phyloP scores from a whole-genome alignment of 2,888 invertebrate species.

The Eulithis testata region DNA sequence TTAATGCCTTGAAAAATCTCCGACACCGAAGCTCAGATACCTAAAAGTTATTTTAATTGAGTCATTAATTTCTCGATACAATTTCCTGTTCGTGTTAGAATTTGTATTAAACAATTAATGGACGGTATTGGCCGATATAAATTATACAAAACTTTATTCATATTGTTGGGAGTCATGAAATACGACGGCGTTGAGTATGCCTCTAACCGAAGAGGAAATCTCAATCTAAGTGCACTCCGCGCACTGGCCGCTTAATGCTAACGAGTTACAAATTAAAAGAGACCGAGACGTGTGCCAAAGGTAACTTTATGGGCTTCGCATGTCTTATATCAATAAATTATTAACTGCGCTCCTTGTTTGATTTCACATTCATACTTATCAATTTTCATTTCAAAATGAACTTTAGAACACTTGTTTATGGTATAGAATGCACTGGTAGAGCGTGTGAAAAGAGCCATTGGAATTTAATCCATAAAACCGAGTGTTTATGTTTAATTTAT shows the following conservation, averaged over 20 bases:
- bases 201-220: constrained; percentile 64
- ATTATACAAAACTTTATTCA: constrained; percentile 41
- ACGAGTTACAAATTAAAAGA: constrained; percentile 83
- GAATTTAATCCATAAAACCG: constrained; percentile 70
- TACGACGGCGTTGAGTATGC: constrained; percentile 55
- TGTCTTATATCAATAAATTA: constrained; percentile 85
- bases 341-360: constrained; percentile 82
- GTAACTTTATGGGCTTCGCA: constrained; percentile 84
- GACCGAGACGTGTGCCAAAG: constrained; percentile 81
- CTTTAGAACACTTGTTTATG: constrained; percentile 66
- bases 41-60: constrained; percentile 39
- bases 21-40: constrained; percentile 32
- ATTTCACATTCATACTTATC: constrained; percentile 73
- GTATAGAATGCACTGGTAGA: constrained; percentile 59
- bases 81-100: constrained; percentile 42
- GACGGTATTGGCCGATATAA: constrained; percentile 49
- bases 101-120: constrained; percentile 50
- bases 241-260: constrained; percentile 69
- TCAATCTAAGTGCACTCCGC: constrained; percentile 67
- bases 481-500: constrained; percentile 71
- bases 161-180: constrained; percentile 53
- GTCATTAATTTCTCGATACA: constrained; percentile 42
- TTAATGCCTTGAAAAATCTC: constrained; percentile 26
- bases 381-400: constrained; percentile 66
- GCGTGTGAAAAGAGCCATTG: constrained; percentile 50